A percentile compares a stretch with the other conserved stretches of the same genome.
phyloP scores from a whole-genome alignment of 2,888 invertebrate species.

The Craniophora ligustri region DNA sequence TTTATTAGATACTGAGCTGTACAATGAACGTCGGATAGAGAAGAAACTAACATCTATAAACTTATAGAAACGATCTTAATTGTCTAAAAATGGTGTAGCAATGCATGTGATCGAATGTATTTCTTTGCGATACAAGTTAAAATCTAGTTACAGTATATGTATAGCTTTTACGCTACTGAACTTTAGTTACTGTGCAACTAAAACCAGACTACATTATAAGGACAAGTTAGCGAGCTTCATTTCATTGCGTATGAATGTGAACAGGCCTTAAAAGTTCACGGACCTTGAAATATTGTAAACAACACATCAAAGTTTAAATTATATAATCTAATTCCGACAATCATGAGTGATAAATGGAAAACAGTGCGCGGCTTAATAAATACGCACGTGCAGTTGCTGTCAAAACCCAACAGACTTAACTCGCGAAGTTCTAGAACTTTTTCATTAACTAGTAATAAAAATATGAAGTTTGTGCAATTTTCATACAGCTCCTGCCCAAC shows the following conservation, averaged over 20 bases:
- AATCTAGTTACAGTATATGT: too few species aligned
- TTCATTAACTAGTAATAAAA: conserved; percentile 67
- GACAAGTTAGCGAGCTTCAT: not conserved
- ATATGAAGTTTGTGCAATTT: conserved; percentile 93
- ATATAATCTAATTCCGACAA: conserved; percentile 42
- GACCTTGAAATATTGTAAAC: conserved; percentile 48
- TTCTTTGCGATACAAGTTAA: too few species aligned
- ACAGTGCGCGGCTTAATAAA: conserved; percentile 61
- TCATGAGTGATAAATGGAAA: conserved; percentile 63
- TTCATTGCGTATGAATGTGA: not conserved
- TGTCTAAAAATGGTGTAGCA: too few species aligned
- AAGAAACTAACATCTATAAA: too few species aligned
- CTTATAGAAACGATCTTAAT: too few species aligned
- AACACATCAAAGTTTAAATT: conserved; percentile 46
- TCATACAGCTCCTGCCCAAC: conserved; percentile 85
- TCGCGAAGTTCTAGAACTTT: conserved; percentile 56
- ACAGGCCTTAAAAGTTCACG: conserved; percentile 15
- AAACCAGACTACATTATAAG: not conserved
- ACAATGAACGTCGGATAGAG: too few species aligned
- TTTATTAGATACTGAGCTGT: too few species aligned
- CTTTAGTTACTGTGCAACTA: not conserved
- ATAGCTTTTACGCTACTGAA: not conserved
- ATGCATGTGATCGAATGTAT: too few species aligned
- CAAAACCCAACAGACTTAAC: conserved; percentile 50
- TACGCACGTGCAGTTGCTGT: conserved; percentile 59